Conservation (phyloP, 2,113 vertebrate genomes). For the Picathartes gymnocephalus region DNA sequence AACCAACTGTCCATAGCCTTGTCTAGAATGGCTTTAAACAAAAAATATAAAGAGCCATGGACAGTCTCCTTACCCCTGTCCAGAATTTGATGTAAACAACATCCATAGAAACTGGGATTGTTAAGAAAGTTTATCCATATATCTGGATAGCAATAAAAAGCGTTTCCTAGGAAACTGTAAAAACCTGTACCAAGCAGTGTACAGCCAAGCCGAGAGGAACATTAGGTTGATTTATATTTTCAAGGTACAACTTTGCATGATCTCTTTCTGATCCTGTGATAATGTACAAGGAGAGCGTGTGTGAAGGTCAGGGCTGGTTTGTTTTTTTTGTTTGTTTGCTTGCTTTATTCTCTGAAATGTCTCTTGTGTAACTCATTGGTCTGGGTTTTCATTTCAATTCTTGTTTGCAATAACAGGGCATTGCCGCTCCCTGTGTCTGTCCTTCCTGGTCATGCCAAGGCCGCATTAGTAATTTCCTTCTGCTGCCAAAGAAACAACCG, state of each 20-base stretch:
- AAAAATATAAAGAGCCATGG: slow-evolving; percentile 77
- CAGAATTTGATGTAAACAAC: slow-evolving; percentile 80
- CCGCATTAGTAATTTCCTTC: slow-evolving; percentile 83
- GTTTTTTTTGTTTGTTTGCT: background rate
- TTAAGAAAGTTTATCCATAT: slow-evolving; percentile 90
- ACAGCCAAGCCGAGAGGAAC: slow-evolving; percentile 85
- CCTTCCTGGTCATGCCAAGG: slow-evolving; percentile 20
- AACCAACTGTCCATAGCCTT: slow-evolving; percentile 72
- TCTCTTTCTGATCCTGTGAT: slow-evolving; percentile 67
- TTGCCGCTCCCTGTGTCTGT: slow-evolving; percentile 22
- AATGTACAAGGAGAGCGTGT: slow-evolving; percentile 61
- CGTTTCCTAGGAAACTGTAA: slow-evolving; percentile 98
- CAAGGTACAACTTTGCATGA: slow-evolving; percentile 75
- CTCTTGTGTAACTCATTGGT: slow-evolving; percentile 64
- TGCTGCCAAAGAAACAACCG: slow-evolving; percentile 79
- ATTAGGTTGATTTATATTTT: slow-evolving; percentile 73
- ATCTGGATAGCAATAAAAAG: slow-evolving; percentile 91
- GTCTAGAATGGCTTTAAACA: slow-evolving; percentile 76
- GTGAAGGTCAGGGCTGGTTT: slow-evolving; percentile 42
- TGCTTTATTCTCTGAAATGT: slow-evolving; percentile 45
- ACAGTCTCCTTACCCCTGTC: slow-evolving; percentile 77
- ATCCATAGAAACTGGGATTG: slow-evolving; percentile 81
- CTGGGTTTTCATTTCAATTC: slow-evolving; percentile 54
- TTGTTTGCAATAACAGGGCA: background rate
- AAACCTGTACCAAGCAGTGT: slow-evolving; percentile 88